A percentile compares a stretch with the other conserved stretches of the same genome.
These are phyloP conservation scores for Neodon shergylaensis DNA, from an alignment of 2,113 vertebrate genomes.

Conservation along the genomic window DNA sequence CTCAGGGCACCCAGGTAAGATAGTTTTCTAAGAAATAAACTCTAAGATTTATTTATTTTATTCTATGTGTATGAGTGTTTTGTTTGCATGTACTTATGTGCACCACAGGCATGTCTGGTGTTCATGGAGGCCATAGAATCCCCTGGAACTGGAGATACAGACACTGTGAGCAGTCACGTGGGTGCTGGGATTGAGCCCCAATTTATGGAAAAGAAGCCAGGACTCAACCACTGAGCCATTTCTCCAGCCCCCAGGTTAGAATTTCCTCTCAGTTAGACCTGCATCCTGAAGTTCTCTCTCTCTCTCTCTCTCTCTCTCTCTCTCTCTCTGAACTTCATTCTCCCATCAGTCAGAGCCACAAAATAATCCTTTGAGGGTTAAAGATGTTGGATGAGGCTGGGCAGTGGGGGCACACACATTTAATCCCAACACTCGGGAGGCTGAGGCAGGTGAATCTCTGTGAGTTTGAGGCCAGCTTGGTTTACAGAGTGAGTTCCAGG, in stretches of 20 bases:
- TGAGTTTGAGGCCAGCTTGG: too few relatives aligned
- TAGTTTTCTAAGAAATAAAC: not conserved
- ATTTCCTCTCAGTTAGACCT: not conserved
- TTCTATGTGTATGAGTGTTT: not conserved
- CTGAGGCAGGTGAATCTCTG: too few relatives aligned
- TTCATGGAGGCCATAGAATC: not conserved
- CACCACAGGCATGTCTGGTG: not conserved
- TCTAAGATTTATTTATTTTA: not conserved
- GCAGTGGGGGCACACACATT: too few relatives aligned
- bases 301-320: too few relatives aligned
- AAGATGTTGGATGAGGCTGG: not conserved
- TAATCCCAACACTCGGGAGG: too few relatives aligned
- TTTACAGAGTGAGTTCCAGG: too few relatives aligned
- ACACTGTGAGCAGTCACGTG: too few relatives aligned
- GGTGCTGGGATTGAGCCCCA: not conserved
- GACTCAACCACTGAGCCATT: not conserved
- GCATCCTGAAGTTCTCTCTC: not conserved
- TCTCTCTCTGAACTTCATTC: not conserved
- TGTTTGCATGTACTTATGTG: not conserved
- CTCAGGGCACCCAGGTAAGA: not conserved
- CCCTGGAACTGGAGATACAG: not conserved
- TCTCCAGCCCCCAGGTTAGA: not conserved
- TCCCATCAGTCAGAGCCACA: not conserved
- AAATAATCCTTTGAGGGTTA: not conserved
- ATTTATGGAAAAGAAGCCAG: not conserved